phyloP scores from a whole-genome alignment of 2,888 invertebrate species.

The Ophioninae sp. region DNA sequence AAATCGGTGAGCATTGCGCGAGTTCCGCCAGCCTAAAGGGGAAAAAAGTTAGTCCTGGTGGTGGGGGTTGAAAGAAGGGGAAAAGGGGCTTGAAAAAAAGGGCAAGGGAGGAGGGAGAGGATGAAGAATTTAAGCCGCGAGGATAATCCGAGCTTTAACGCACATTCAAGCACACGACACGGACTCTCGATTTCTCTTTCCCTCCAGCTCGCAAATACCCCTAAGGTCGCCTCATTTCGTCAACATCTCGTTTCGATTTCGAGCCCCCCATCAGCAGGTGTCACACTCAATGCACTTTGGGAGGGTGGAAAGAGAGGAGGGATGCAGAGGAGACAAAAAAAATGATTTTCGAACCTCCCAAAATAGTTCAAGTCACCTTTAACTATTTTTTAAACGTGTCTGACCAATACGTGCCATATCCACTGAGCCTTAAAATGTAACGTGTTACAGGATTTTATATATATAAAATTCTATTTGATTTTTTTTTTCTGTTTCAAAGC shows the following conservation, averaged over 20 bases:
- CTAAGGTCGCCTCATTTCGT: constrained; percentile 1
- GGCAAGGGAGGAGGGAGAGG: constrained; percentile 12
- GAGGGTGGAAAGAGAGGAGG: neutral
- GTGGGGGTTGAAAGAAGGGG: neutral
- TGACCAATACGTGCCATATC: too few relatives aligned
- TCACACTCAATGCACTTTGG: constrained; percentile 22
- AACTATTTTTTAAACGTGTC: neutral
- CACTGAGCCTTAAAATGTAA: too few relatives aligned
- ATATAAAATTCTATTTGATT: too few relatives aligned
- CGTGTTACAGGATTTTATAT: too few relatives aligned
- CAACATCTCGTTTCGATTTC: constrained; percentile 43
- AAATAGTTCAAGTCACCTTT: too few relatives aligned
- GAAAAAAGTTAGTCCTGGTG: neutral
- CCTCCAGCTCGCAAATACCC: constrained; percentile 44
- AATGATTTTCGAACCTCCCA: too few relatives aligned
- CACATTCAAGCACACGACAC: constrained; percentile 69
- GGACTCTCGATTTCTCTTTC: constrained; percentile 55
- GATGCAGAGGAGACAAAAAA: neutral
- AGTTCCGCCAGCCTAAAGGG: constrained; percentile 24
- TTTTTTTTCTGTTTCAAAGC: too few relatives aligned
- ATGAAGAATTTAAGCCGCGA: constrained; percentile 68
- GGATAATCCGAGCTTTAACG: constrained; percentile 75
- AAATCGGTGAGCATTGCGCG: constrained; percentile 47
- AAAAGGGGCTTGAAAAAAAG: constrained; percentile 3
- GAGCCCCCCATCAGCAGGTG: constrained; percentile 48